Conservation (phyloP, 2,113 vertebrate species). For the Danionella cerebrum region DNA sequence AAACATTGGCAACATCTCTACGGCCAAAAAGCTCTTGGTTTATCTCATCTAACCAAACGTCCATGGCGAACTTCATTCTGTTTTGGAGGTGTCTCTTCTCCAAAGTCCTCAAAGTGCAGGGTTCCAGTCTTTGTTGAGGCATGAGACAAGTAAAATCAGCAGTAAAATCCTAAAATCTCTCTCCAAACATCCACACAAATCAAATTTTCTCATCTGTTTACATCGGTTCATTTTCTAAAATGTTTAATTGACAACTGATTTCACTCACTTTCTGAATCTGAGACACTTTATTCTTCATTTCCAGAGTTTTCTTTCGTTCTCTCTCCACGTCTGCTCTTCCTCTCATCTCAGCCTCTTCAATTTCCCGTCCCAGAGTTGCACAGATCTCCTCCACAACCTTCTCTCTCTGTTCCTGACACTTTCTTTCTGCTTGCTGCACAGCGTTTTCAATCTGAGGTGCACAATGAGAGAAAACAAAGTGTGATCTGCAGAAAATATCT, state of each 20-base stretch:
- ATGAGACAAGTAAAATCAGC: too few relatives aligned
- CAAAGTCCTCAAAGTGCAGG: too few relatives aligned
- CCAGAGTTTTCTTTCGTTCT: conserved; percentile 41
- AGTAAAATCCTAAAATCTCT: too few relatives aligned
- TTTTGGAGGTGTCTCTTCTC: too few relatives aligned
- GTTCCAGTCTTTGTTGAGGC: too few relatives aligned
- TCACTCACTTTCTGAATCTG: conserved; percentile 63
- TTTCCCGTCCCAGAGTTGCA: conserved; percentile 51
- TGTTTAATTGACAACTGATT: not conserved
- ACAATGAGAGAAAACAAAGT: too few relatives aligned
- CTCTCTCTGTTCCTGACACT: conserved; percentile 49
- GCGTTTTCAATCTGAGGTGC: conserved; percentile 45
- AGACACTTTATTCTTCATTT: conserved; percentile 50
- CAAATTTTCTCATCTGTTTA: not conserved
- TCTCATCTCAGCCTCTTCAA: conserved; percentile 24
- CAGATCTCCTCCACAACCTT: conserved; percentile 42
- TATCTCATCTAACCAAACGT: too few relatives aligned
- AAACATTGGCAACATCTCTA: too few relatives aligned
- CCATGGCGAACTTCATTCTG: too few relatives aligned
- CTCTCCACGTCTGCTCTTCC: conserved; percentile 36
- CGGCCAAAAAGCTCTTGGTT: too few relatives aligned
- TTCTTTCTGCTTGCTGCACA: conserved; percentile 42
- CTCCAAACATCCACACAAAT: not conserved
- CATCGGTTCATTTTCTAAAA: not conserved
- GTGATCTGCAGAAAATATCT: too few relatives aligned